Evolutionary conservation across 2,797 vertebrate genomes (phyloP).

Genomic region (Enteromius thamalakanensis): DNA sequence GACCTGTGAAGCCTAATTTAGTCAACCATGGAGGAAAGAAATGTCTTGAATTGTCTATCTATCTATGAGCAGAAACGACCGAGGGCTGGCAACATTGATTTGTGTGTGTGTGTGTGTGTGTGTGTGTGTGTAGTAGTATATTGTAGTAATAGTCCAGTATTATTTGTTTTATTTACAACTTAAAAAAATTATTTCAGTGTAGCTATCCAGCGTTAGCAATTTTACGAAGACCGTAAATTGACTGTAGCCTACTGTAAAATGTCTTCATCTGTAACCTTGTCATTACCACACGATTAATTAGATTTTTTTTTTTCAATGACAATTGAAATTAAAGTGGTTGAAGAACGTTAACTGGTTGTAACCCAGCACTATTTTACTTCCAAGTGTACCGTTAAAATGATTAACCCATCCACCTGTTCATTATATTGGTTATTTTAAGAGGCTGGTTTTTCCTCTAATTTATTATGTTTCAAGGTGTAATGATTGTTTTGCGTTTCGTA

Average conservation of each 20-base stretch:
- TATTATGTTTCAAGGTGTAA: not conserved
- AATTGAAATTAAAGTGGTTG: not conserved
- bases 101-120: no score
- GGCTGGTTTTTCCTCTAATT: not conserved
- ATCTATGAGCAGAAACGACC: not conserved
- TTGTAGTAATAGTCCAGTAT: not conserved
- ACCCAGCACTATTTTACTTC: not conserved
- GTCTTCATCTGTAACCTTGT: not conserved
- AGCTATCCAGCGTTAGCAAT: not conserved
- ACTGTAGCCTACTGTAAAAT: not conserved
- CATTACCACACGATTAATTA: not conserved
- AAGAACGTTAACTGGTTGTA: not conserved
- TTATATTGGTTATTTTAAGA: not conserved
- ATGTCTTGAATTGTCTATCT: conserved; percentile 13
- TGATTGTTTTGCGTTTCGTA: not conserved
- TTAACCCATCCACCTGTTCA: not conserved
- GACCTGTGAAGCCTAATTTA: conserved; percentile 4
- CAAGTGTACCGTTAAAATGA: not conserved
- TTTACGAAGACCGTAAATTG: not conserved
- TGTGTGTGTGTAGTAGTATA: not conserved
- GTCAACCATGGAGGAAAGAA: conserved; percentile 9
- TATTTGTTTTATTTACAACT: not conserved
- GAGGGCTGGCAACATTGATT: not conserved
- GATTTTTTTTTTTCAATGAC: not conserved
- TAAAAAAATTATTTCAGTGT: not conserved